A percentile compares a stretch with the other conserved stretches of the same genome.
Conservation (phyloP, 1,140 invertebrate genomes). For the Neuroterus valhalla region DNA sequence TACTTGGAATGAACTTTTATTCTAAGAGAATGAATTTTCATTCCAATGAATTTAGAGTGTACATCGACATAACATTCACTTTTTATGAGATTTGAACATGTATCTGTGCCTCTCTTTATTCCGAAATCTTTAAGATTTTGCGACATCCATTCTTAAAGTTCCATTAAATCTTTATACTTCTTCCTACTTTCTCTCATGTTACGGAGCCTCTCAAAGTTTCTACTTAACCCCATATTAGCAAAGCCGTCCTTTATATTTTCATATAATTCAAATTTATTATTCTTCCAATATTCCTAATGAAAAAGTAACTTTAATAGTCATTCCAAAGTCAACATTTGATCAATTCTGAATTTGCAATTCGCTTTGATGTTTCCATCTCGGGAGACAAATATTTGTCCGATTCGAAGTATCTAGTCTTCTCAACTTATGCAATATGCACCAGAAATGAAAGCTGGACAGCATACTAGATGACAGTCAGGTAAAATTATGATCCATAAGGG, state of each 20-base stretch:
- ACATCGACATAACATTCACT: background rate
- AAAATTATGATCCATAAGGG: constrained; percentile 8
- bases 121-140: too few species aligned
- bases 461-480: constrained; percentile 1
- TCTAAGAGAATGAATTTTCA: too few species aligned
- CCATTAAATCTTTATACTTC: background rate
- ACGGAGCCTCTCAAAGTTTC: background rate
- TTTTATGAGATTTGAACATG: too few species aligned
- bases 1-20: too few species aligned
- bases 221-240: background rate
- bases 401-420: background rate
- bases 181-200: background rate
- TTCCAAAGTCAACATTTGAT: too few species aligned
- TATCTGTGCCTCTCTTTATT: too few species aligned
- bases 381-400: background rate
- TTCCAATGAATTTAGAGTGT: too few species aligned
- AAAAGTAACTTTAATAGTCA: too few species aligned
- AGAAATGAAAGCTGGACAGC: background rate
- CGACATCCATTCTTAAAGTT: background rate
- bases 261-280: too few species aligned
- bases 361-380: background rate
- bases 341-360: background rate
- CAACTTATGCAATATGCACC: background rate
- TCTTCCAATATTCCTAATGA: too few species aligned
- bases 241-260: background rate